Evolutionary conservation across 2,888 invertebrate species (phyloP).

Genomic region (Eretmocerus hayati): DNA sequence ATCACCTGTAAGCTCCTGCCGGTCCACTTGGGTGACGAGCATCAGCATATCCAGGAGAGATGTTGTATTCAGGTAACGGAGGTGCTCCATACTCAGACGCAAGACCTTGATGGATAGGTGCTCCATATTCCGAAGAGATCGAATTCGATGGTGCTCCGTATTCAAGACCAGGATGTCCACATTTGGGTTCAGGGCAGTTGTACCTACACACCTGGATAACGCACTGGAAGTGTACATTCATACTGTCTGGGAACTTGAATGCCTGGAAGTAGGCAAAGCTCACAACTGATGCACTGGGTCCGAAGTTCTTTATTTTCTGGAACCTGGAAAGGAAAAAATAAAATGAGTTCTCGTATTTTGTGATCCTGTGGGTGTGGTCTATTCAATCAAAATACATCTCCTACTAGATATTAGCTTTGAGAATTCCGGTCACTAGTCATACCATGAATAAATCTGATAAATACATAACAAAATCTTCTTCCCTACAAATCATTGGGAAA

Average conservation of each 20-base stretch:
- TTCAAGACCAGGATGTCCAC: conserved; percentile 55
- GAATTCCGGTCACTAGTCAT: too few relatives aligned
- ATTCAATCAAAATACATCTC: too few relatives aligned
- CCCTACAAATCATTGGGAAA: too few relatives aligned
- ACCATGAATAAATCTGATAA: too few relatives aligned
- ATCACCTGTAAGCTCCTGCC: conserved; percentile 60
- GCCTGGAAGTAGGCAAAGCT: conserved; percentile 95
- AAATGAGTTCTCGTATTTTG: not conserved
- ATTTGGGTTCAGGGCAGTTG: conserved; percentile 89
- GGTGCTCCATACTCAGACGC: conserved; percentile 67
- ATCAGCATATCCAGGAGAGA: conserved; percentile 79
- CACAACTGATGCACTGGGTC: conserved; percentile 87
- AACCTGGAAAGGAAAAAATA: conserved; percentile 54
- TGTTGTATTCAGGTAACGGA: conserved; percentile 61
- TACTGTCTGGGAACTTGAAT: conserved; percentile 93
- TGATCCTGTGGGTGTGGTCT: not conserved
- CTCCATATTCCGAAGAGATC: conserved; percentile 58
- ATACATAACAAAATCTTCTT: too few relatives aligned
- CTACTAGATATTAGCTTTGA: too few relatives aligned
- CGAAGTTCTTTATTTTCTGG: conserved; percentile 94
- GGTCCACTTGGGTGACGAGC: conserved; percentile 83
- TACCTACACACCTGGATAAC: conserved; percentile 91
- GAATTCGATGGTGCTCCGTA: conserved; percentile 46
- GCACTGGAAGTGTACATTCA: conserved; percentile 96
- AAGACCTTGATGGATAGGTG: conserved; percentile 51